These are phyloP conservation scores for Haliclona indistincta DNA, from an alignment of 37 sponge, comb jelly and placozoan species.

Conservation along the genomic window DNA sequence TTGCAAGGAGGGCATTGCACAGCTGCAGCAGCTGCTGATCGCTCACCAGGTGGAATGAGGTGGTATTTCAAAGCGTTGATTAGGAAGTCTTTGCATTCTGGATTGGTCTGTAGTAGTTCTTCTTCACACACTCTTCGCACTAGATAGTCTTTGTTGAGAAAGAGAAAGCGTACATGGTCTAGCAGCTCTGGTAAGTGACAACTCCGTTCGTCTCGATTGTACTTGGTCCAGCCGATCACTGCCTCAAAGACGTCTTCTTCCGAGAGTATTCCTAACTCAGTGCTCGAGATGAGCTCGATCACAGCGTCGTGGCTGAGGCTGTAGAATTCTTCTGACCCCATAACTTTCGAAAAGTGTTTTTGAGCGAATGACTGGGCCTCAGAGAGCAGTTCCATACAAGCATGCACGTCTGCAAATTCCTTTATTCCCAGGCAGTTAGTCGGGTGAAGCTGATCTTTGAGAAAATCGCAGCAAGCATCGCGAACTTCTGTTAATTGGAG, in stretches of 20 bases:
- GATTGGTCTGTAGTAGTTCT: conserved; percentile 40
- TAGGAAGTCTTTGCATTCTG: conserved; percentile 80
- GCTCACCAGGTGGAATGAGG: conserved; percentile 53
- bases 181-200: conserved; percentile 47
- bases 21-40: conserved; percentile 18
- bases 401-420: conserved; percentile 82
- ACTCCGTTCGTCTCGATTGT: conserved; percentile 37
- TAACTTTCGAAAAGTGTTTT: conserved; percentile 77
- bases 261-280: conserved; percentile 71
- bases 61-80: conserved; percentile 90
- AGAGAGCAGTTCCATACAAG: conserved; percentile 61
- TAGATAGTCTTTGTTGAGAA: conserved; percentile 52
- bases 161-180: conserved; percentile 23
- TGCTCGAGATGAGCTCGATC: conserved; percentile 72
- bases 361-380: conserved; percentile 71
- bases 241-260: conserved; percentile 95
- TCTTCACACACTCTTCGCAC: conserved; percentile 45
- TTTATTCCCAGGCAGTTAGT: conserved; percentile 84
- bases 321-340: conserved; percentile 81
- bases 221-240: conserved; percentile 78
- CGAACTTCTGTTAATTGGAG: conserved; percentile 82
- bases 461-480: conserved; percentile 83
- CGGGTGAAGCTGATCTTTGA: conserved; percentile 77
- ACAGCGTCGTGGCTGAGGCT: conserved; percentile 39
- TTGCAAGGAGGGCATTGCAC: conserved; percentile 55